Conservation (phyloP, 2,113 vertebrate genomes). For the Tiliqua scincoides region DNA sequence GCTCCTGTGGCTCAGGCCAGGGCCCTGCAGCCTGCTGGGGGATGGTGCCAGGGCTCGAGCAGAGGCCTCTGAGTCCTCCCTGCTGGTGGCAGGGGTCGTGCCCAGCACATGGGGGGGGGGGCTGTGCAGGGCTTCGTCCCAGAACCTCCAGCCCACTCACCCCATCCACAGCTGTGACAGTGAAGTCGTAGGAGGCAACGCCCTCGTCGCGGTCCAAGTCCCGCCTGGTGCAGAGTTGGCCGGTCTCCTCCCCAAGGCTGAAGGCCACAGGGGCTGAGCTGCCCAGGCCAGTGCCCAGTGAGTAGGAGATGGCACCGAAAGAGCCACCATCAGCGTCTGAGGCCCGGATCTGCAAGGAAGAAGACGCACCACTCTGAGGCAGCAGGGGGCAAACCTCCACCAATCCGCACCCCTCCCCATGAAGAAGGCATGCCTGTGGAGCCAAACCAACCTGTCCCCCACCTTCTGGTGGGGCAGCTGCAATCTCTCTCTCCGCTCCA, state of each 20-base stretch:
- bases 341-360: conserved; percentile 85
- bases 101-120: too few relatives aligned
- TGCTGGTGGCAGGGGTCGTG: too few relatives aligned
- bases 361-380: not conserved
- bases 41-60: too few relatives aligned
- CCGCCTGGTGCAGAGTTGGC: conserved; percentile 88
- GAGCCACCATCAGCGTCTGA: conserved; percentile 89
- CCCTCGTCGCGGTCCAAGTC: conserved; percentile 90
- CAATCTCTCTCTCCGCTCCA: not conserved
- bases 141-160: conserved; percentile 73
- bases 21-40: too few relatives aligned
- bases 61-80: too few relatives aligned
- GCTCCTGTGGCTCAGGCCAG: too few relatives aligned
- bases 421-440: not conserved
- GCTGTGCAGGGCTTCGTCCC: too few relatives aligned
- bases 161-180: conserved; percentile 92
- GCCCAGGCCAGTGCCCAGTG: conserved; percentile 86
- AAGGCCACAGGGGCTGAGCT: conserved; percentile 81
- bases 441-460: too few relatives aligned
- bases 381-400: not conserved
- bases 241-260: conserved; percentile 83
- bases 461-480: not conserved
- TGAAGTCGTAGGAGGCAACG: conserved; percentile 86
- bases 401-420: not conserved
- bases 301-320: conserved; percentile 89